A percentile compares a stretch with the other conserved stretches of the same genome.
Conservation (phyloP, 2,113 vertebrate species). For the Talpa occidentalis region DNA sequence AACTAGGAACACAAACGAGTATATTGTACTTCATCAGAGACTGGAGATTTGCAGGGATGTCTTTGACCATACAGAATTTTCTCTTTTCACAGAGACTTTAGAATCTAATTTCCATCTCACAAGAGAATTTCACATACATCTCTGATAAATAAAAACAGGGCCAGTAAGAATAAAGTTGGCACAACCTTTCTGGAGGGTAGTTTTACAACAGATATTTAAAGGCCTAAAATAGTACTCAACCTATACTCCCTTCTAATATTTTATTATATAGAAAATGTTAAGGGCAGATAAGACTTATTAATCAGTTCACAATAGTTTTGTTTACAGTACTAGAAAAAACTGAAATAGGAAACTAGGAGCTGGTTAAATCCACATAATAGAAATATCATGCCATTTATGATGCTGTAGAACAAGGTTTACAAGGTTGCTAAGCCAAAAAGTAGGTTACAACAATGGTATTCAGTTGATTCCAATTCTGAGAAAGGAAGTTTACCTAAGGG, state of each 20-base stretch:
- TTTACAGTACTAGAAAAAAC: background rate
- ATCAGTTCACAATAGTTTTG: background rate
- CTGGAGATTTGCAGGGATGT: background rate
- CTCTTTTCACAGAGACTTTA: background rate
- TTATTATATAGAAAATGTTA: constrained; percentile 24
- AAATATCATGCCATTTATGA: background rate
- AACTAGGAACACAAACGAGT: background rate
- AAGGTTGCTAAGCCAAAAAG: background rate
- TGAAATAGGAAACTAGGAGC: constrained; percentile 11
- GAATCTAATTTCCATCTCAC: background rate
- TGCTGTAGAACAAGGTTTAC: background rate
- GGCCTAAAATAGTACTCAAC: background rate
- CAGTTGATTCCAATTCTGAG: background rate
- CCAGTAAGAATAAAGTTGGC: background rate
- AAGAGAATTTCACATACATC: background rate
- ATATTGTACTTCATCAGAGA: background rate
- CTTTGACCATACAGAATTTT: background rate
- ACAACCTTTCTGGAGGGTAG: background rate
- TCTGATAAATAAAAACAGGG: constrained; percentile 7
- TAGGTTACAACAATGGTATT: background rate
- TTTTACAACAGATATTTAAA: constrained; percentile 31
- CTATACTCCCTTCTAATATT: background rate
- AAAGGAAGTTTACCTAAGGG: background rate
- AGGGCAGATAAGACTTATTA: constrained; percentile 19
- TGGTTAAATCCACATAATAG: background rate